These are phyloP conservation scores for Hypsibius dujardini DNA, from an alignment of 1,140 invertebrate species.

Conservation along the genomic window DNA sequence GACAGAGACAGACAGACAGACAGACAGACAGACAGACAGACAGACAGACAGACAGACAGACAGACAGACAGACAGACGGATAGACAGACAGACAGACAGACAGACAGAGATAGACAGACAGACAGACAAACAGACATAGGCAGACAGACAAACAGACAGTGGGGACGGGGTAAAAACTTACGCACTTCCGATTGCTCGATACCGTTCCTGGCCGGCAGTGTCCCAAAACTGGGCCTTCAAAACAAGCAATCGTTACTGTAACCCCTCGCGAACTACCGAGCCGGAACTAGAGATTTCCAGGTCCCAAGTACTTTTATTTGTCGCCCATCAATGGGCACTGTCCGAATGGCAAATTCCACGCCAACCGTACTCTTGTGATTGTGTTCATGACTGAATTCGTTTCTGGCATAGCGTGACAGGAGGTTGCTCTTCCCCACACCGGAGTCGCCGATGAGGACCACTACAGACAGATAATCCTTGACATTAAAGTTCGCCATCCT, in stretches of 20 bases:
- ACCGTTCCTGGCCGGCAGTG: conserved; percentile 97
- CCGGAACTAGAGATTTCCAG: not conserved
- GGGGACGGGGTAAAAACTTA: conserved; percentile 39
- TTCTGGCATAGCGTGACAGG: conserved; percentile 93
- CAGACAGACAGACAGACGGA: too few relatives aligned
- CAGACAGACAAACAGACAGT: too few relatives aligned
- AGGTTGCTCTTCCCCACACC: conserved; percentile 99
- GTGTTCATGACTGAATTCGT: conserved; percentile 96
- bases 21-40: too few relatives aligned
- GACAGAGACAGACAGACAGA: too few relatives aligned
- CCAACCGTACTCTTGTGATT: conserved; percentile 95
- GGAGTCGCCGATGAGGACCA: conserved; percentile 97
- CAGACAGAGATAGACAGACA: too few relatives aligned
- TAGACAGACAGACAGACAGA: too few relatives aligned
- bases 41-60: too few relatives aligned
- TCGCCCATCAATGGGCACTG: conserved; percentile 65
- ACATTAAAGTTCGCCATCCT: too few relatives aligned
- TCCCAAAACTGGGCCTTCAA: conserved; percentile 91
- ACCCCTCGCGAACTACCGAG: not conserved
- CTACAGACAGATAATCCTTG: conserved; percentile 44
- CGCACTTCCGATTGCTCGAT: conserved; percentile 91
- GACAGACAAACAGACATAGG: too few relatives aligned
- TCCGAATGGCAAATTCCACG: conserved; percentile 96
- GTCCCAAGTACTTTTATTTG: conserved; percentile 25
- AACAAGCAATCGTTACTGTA: not conserved